A percentile compares a stretch with the other conserved stretches of the same genome.
Evolutionary conservation across 2,797 vertebrate genomes (phyloP).

Genomic region (Emys orbicularis): DNA sequence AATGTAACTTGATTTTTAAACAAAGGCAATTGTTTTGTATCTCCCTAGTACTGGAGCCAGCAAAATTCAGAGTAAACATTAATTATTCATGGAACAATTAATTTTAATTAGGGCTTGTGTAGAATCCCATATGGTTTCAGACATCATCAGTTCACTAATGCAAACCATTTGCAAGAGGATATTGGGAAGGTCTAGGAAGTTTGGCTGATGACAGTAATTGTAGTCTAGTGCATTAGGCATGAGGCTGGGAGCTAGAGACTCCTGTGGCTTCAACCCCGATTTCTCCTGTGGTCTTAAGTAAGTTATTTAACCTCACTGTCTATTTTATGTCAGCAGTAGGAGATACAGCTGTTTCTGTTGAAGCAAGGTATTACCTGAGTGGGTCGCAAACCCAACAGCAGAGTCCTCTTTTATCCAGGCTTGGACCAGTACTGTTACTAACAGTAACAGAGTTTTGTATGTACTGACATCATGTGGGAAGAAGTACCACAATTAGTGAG

Average conservation of each 20-base stretch:
- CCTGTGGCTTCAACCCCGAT: not conserved
- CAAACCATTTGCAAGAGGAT: constrained; percentile 19
- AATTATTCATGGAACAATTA: constrained; percentile 70
- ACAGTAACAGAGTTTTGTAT: not conserved
- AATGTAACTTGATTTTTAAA: constrained; percentile 16
- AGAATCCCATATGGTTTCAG: constrained; percentile 58
- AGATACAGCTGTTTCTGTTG: not conserved
- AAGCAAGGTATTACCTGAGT: not conserved
- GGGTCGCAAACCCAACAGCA: not conserved
- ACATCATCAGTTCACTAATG: constrained; percentile 48
- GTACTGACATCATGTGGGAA: not conserved
- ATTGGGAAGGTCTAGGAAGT: not conserved
- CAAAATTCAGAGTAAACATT: constrained; percentile 54
- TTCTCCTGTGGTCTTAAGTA: not conserved
- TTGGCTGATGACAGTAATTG: constrained; percentile 16
- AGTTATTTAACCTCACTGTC: not conserved
- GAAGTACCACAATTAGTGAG: not conserved
- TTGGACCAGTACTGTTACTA: not conserved
- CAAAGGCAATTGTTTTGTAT: constrained; percentile 11
- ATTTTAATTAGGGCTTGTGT: constrained; percentile 65
- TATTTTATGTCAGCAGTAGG: not conserved
- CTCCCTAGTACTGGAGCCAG: not conserved
- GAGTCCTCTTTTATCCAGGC: not conserved
- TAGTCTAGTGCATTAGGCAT: not conserved
- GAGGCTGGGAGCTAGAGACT: not conserved